A percentile compares a stretch with the other conserved stretches of the same genome.
Conservation (phyloP, 2,888 invertebrate species). For the Lepidochrysops patricia region DNA sequence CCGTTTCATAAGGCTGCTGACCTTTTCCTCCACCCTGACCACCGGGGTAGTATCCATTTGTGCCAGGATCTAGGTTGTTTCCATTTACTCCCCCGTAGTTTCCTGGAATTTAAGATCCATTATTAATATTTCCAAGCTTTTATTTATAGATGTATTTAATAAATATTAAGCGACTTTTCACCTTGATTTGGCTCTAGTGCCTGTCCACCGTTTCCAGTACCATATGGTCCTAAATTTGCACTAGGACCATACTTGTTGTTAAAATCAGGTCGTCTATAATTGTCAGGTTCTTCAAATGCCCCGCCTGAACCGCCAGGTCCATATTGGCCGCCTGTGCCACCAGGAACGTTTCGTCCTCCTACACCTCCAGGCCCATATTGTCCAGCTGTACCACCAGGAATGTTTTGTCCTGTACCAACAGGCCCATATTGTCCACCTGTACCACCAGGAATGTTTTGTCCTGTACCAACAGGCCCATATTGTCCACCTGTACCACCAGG, state of each 20-base stretch:
- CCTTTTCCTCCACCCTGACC: not conserved
- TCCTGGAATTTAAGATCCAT: not conserved
- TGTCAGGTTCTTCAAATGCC: not conserved
- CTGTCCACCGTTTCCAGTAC: not conserved
- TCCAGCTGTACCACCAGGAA: constrained; percentile 3
- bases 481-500: constrained; percentile 9
- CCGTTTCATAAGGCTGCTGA: constrained; percentile 11
- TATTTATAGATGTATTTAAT: not conserved
- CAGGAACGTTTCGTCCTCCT: not conserved
- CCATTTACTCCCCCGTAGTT: not conserved
- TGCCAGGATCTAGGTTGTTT: not conserved
- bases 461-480: constrained; percentile 15
- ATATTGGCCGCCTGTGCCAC: constrained; percentile 21
- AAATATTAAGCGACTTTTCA: too few relatives aligned
- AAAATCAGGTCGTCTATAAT: not conserved
- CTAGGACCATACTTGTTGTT: constrained; percentile 15
- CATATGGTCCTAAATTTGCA: constrained; percentile 15
- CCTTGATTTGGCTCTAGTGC: not conserved
- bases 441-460: constrained; percentile 15
- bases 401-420: constrained; percentile 15
- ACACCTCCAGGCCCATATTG: constrained; percentile 19
- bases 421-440: constrained; percentile 15
- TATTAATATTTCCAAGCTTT: not conserved
- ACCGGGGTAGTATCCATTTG: not conserved
- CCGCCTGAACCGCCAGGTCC: constrained; percentile 17